Conservation (phyloP, 2,888 invertebrate species). For the Stenoptilia bipunctidactyla region DNA sequence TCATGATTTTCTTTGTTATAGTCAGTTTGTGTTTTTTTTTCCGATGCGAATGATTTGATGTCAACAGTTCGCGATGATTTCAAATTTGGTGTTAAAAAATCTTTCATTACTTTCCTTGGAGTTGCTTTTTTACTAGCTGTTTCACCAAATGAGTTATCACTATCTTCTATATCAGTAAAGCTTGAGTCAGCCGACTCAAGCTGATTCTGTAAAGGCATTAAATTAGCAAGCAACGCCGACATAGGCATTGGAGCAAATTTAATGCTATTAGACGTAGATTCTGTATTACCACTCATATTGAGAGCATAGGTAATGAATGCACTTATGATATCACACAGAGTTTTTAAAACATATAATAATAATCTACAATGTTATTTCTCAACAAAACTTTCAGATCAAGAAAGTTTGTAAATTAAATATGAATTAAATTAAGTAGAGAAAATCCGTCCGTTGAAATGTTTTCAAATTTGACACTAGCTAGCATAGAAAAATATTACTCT, state of each 20-base stretch:
- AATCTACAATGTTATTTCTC: too few species aligned
- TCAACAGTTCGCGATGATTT: slow-evolving; percentile 27
- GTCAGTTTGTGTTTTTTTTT: slow-evolving; percentile 31
- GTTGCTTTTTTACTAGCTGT: slow-evolving; percentile 31
- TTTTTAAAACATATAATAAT: too few species aligned
- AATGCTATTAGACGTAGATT: slow-evolving; percentile 49
- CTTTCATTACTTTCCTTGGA: slow-evolving; percentile 22
- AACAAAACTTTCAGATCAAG: too few species aligned
- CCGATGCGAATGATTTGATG: slow-evolving; percentile 33
- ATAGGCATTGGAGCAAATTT: slow-evolving; percentile 61
- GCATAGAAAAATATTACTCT: too few species aligned
- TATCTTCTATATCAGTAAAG: slow-evolving; percentile 40
- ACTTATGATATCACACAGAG: too few species aligned
- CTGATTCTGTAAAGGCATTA: slow-evolving; percentile 38
- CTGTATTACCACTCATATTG: slow-evolving; percentile 44
- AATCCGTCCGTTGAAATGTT: too few species aligned
- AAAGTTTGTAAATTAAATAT: too few species aligned
- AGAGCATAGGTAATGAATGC: too few species aligned
- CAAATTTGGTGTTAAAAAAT: slow-evolving; percentile 32
- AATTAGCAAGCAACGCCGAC: slow-evolving; percentile 51
- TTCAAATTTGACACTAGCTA: too few species aligned
- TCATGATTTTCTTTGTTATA: slow-evolving; percentile 39
- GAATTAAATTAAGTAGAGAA: too few species aligned
- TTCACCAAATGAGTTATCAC: slow-evolving; percentile 40
- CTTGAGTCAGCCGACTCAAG: slow-evolving; percentile 26